A percentile compares a stretch with the other conserved stretches of the same genome.
These are phyloP conservation scores for Samia ricini DNA, from an alignment of 1,140 invertebrate genomes.

Conservation along the genomic window DNA sequence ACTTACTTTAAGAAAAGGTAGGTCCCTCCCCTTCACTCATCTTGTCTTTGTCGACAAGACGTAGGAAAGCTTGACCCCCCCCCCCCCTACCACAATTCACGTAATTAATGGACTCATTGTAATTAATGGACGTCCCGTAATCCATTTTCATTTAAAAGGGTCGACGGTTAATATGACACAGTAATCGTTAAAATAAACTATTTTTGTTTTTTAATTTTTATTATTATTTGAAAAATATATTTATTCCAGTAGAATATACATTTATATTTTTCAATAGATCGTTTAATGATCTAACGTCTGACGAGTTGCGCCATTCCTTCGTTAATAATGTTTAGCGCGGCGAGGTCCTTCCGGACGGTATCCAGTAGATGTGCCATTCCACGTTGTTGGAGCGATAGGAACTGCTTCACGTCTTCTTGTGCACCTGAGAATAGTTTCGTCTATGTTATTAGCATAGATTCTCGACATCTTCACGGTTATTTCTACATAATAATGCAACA, in stretches of 20 bases:
- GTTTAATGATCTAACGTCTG: conserved; percentile 36
- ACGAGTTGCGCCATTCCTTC: conserved; percentile 81
- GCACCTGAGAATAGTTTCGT: conserved; percentile 51
- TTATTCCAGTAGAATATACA: not conserved
- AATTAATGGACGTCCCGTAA: too few species aligned
- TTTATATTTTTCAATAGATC: not conserved
- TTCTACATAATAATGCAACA: too few species aligned
- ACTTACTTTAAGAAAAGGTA: too few species aligned
- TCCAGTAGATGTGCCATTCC: conserved; percentile 90
- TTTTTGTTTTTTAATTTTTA: too few species aligned
- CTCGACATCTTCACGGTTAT: not conserved
- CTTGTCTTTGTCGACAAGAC: too few species aligned
- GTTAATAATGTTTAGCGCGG: conserved; percentile 88
- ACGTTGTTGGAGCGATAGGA: conserved; percentile 89
- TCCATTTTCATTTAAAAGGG: too few species aligned
- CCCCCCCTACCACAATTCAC: too few species aligned
- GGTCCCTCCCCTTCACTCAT: too few species aligned
- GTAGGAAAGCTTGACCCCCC: too few species aligned
- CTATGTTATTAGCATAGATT: not conserved
- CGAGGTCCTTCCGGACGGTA: conserved; percentile 87
- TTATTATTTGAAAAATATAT: not conserved
- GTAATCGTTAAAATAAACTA: too few species aligned
- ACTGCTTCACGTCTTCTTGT: conserved; percentile 84
- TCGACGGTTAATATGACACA: too few species aligned
- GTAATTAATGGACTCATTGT: too few species aligned